Conservation (phyloP, 2,797 vertebrate species). For the Echeneis naucrates region DNA sequence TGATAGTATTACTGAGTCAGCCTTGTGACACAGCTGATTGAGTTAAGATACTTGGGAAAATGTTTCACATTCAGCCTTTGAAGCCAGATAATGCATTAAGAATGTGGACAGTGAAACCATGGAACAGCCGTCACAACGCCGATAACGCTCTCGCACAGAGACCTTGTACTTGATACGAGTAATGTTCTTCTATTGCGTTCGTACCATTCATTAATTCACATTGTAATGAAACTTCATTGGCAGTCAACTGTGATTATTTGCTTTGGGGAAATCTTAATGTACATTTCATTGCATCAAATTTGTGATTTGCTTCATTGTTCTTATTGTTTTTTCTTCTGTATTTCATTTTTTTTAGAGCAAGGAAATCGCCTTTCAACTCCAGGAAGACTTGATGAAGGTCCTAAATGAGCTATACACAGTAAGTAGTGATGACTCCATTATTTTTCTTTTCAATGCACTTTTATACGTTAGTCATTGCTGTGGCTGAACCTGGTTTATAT, state of each 20-base stretch:
- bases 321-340: conserved; percentile 28
- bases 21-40: conserved; percentile 64
- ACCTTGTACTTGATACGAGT: conserved; percentile 10
- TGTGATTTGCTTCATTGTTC: conserved; percentile 13
- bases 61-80: conserved; percentile 49
- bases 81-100: conserved; percentile 68
- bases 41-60: conserved; percentile 69
- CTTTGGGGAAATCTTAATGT: not conserved
- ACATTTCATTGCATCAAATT: not conserved
- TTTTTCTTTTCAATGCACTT: conserved; percentile 31
- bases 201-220: not conserved
- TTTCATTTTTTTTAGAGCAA: conserved; percentile 93
- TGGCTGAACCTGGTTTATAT: conserved; percentile 8
- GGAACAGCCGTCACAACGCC: conserved; percentile 45
- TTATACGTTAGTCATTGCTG: conserved; percentile 17
- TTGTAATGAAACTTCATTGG: not conserved
- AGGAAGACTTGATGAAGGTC: conserved; percentile 99
- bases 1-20: conserved; percentile 72
- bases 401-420: conserved; percentile 99
- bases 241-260: not conserved
- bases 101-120: conserved; percentile 69
- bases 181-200: conserved; percentile 13
- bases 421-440: conserved; percentile 76
- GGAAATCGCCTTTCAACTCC: conserved; percentile 98
- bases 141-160: conserved; percentile 44